A percentile compares a stretch with the other conserved stretches of the same genome.
phyloP scores from a whole-genome alignment of 1,140 invertebrate genomes.

The Anastatus disparis region DNA sequence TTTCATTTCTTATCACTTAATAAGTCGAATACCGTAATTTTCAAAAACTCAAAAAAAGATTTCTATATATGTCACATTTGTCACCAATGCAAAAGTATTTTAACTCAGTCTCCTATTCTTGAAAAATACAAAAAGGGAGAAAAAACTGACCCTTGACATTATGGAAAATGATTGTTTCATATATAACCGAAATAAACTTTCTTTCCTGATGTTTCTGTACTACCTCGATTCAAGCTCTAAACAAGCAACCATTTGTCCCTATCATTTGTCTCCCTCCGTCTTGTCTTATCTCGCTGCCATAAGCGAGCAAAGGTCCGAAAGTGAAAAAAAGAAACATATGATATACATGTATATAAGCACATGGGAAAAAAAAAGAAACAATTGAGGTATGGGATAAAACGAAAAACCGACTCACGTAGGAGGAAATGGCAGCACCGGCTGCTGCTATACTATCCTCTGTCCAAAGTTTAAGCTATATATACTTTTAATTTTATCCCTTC shows the following conservation, averaged over 20 bases:
- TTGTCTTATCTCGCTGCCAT: not conserved
- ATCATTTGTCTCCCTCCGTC: slow-evolving; percentile 20
- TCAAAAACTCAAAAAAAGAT: too few relatives aligned
- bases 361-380: not conserved
- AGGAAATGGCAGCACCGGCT: slow-evolving; percentile 43
- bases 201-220: too few relatives aligned
- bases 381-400: slow-evolving; percentile 33
- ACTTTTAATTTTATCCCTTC: slow-evolving; percentile 48
- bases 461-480: too few relatives aligned
- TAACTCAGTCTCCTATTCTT: too few relatives aligned
- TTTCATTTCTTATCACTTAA: too few relatives aligned
- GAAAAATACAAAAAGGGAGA: not conserved
- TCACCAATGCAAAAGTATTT: too few relatives aligned
- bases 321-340: not conserved
- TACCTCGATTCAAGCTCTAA: too few relatives aligned
- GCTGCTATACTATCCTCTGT: slow-evolving; percentile 22
- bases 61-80: too few relatives aligned
- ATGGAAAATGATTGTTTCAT: not conserved
- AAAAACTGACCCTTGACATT: not conserved
- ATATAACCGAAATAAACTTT: slow-evolving; percentile 13
- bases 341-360: too few relatives aligned
- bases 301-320: slow-evolving; percentile 18
- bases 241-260: slow-evolving; percentile 22
- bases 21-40: too few relatives aligned
- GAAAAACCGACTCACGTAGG: slow-evolving; percentile 46